Evolutionary conservation across 2,113 vertebrate genomes (phyloP).

Genomic region (Tragelaphus strepsiceros): DNA sequence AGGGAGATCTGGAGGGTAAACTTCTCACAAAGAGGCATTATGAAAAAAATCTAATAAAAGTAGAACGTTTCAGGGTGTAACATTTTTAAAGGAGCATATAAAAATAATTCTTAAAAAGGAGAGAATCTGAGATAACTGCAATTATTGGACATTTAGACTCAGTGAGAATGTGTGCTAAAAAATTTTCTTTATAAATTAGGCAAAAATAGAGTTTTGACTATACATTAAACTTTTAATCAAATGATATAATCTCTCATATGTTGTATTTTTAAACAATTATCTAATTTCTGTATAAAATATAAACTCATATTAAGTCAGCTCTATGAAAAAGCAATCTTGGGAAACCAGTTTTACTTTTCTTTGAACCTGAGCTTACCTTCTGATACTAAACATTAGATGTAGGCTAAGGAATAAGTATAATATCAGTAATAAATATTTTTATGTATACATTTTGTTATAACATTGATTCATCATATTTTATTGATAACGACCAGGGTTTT

Average conservation of each 20-base stretch:
- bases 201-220: slow-evolving; percentile 34
- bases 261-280: slow-evolving; percentile 53
- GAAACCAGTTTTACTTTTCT: slow-evolving; percentile 1
- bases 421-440: not conserved
- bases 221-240: not conserved
- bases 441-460: not conserved
- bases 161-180: not conserved
- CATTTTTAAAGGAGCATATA: not conserved
- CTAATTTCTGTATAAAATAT: slow-evolving; percentile 63
- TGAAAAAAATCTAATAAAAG: not conserved
- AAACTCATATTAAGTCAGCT: slow-evolving; percentile 38
- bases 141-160: not conserved
- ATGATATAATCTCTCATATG: slow-evolving; percentile 35
- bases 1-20: not conserved
- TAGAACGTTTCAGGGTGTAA: not conserved
- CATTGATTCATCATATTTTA: not conserved
- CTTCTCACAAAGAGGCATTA: not conserved
- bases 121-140: slow-evolving; percentile 17
- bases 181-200: not conserved
- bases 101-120: not conserved
- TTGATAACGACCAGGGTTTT: not conserved
- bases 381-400: not conserved
- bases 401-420: not conserved
- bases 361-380: not conserved
- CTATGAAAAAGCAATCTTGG: slow-evolving; percentile 19